Conservation (phyloP, 1,140 invertebrate species). For the Macrocentrus cingulum region DNA sequence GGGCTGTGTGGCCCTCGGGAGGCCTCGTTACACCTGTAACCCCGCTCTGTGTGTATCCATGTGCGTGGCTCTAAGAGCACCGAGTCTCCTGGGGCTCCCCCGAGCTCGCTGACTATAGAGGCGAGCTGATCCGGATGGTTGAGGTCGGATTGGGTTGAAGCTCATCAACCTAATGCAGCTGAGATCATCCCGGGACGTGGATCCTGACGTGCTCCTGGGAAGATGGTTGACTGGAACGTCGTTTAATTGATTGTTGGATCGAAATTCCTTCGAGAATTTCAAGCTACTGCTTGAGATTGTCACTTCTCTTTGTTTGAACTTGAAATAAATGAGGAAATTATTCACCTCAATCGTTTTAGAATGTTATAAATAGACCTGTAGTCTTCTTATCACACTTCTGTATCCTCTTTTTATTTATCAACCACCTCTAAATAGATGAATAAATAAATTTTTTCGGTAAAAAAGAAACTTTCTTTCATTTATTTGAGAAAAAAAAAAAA, state of each 20-base stretch:
- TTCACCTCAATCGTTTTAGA: too few relatives aligned
- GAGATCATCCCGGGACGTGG: constrained; percentile 51
- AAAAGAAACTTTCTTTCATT: too few relatives aligned
- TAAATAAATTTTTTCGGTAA: too few relatives aligned
- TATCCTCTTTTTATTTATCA: too few relatives aligned
- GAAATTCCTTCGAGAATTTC: constrained; percentile 44
- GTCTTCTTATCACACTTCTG: too few relatives aligned
- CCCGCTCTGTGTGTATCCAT: constrained; percentile 13
- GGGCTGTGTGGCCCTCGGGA: constrained; percentile 9
- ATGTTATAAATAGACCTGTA: too few relatives aligned
- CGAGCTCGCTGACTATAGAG: constrained; percentile 30
- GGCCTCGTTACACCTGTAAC: constrained; percentile 25
- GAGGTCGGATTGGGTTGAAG: constrained; percentile 41
- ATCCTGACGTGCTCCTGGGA: constrained; percentile 39
- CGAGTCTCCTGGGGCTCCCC: constrained; percentile 8
- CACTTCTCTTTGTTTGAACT: not conserved
- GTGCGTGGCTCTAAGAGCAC: constrained; percentile 4
- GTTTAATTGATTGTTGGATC: constrained; percentile 57
- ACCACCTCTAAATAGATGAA: too few relatives aligned
- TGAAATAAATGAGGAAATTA: too few relatives aligned
- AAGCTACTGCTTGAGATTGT: not conserved
- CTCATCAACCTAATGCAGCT: constrained; percentile 59
- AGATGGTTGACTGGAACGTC: constrained; percentile 45
- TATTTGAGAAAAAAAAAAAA: too few relatives aligned
- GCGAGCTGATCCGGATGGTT: constrained; percentile 27